Evolutionary conservation across 2,888 invertebrate species (phyloP).

Genomic region (Drosophila robusta): DNA sequence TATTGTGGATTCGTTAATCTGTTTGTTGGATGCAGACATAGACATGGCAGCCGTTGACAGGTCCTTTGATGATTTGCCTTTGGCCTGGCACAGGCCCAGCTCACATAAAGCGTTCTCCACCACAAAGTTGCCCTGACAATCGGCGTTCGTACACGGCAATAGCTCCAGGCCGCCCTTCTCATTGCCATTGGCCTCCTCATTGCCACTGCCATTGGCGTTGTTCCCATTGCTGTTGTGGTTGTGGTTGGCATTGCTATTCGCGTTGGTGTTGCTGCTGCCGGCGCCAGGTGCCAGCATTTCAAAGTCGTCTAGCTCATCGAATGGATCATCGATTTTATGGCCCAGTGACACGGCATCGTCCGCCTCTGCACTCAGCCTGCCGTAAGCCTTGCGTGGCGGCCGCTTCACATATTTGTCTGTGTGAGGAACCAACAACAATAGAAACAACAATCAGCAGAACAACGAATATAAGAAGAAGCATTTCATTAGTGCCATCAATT

Average conservation of each 20-base stretch:
- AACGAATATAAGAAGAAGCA: constrained; percentile 10
- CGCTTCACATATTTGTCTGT: constrained; percentile 85
- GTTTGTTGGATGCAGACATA: constrained; percentile 65
- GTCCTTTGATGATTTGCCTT: constrained; percentile 76
- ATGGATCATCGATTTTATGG: constrained; percentile 84
- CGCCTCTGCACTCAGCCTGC: constrained; percentile 84
- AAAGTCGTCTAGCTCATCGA: constrained; percentile 84
- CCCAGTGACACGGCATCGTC: constrained; percentile 82
- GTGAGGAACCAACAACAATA: constrained; percentile 12
- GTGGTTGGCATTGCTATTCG: constrained; percentile 18
- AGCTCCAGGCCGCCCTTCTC: constrained; percentile 50
- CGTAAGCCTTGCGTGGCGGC: constrained; percentile 85
- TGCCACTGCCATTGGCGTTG: constrained; percentile 45
- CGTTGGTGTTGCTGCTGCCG: constrained; percentile 35
- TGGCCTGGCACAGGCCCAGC: constrained; percentile 77
- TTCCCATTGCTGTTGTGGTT: constrained; percentile 20
- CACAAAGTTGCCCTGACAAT: constrained; percentile 80
- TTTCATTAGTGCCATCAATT: constrained; percentile 44
- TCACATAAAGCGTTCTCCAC: constrained; percentile 81
- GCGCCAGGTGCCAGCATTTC: constrained; percentile 81
- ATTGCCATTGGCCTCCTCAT: constrained; percentile 51
- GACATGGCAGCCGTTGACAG: constrained; percentile 54
- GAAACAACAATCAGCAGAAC: constrained; percentile 1
- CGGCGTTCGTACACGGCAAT: constrained; percentile 70
- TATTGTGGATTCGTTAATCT: constrained; percentile 84